phyloP scores from a whole-genome alignment of 2,797 vertebrate genomes.

The Percopsis omiscomaycus region DNA sequence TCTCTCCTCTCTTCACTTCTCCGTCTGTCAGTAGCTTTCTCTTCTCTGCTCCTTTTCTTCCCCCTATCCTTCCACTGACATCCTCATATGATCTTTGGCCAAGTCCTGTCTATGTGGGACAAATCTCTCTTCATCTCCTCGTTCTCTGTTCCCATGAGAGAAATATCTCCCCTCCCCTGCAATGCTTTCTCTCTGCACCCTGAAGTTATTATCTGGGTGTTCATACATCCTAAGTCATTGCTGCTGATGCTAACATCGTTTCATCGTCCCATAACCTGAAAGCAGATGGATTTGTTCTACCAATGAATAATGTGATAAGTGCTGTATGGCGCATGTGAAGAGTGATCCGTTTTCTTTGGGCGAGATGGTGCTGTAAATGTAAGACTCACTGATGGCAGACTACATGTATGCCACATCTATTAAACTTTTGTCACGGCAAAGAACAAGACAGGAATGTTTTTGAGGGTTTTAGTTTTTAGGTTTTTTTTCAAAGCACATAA shows the following conservation, averaged over 20 bases:
- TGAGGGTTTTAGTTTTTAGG: slow-evolving; percentile 10
- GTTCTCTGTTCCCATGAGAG: background rate
- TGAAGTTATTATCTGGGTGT: slow-evolving; percentile 24
- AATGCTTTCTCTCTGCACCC: slow-evolving; percentile 9
- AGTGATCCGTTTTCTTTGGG: background rate
- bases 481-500: slow-evolving; percentile 17
- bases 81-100: background rate
- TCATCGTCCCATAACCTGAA: slow-evolving; percentile 10
- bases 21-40: background rate
- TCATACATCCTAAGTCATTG: slow-evolving; percentile 14
- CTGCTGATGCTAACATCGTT: slow-evolving; percentile 10
- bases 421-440: slow-evolving; percentile 8
- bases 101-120: background rate
- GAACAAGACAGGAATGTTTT: slow-evolving; percentile 26
- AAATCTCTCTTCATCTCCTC: background rate
- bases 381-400: slow-evolving; percentile 7
- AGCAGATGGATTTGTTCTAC: background rate
- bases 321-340: slow-evolving; percentile 4
- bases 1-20: background rate
- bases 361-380: background rate
- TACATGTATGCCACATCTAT: background rate
- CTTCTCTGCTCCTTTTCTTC: background rate
- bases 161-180: slow-evolving; percentile 6
- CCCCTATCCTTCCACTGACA: background rate
- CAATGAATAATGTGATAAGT: background rate